Base-by-base conservation (phyloP, 2,113 vertebrate genomes). In the Gobio gobio region DNA sequence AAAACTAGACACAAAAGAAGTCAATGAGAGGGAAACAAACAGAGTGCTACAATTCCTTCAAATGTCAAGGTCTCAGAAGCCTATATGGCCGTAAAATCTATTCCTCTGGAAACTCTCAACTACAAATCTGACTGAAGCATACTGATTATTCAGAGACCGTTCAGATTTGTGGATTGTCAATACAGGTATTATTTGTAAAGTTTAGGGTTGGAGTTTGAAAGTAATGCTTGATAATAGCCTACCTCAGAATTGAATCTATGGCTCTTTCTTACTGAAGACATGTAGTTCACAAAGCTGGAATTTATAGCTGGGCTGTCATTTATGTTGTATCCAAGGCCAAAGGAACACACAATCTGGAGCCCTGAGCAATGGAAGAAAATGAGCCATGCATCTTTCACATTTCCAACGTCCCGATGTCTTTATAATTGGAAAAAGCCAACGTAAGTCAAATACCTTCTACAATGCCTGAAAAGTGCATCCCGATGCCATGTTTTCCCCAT, bases 1-100 rank as follows among this genome's bases (percentile, higher is more conserved):
- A 75, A 75, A 49, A 29, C 24, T 29, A 75, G 24, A 75, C 45
- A 51, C 47, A 29, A 75, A 29, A 75, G 24, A 49, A 54, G 73
- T 75, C 13, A 29, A 51, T 8, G 24, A 54, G 16, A 49, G n/a
- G 8, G 72, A 74, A 74, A 47, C 40, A 47, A 47, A 74, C 43
- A 24, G n/a, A 73, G n/a, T n/a, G n/a, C n/a, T 3, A 16, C 22
- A 26, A n/a, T 63, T 63, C 24, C 5, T 74, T 24, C 45, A 26
- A 74, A 74, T 74, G 72, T 47, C 72, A 6, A 74, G 10, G 22
- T 73, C 33, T 29, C 61, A 33, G 26, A 22, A 70, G 36, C 66
- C 36, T 74, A n/a, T 40, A 13, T 8, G 10, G 22, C 43, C 12
- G 0, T 73, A 24, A 20, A 22, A n/a, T 72, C 36, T 49, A n/a